Evolutionary conservation across 2,888 invertebrate genomes (phyloP).

Genomic region (Lingula anatina): DNA sequence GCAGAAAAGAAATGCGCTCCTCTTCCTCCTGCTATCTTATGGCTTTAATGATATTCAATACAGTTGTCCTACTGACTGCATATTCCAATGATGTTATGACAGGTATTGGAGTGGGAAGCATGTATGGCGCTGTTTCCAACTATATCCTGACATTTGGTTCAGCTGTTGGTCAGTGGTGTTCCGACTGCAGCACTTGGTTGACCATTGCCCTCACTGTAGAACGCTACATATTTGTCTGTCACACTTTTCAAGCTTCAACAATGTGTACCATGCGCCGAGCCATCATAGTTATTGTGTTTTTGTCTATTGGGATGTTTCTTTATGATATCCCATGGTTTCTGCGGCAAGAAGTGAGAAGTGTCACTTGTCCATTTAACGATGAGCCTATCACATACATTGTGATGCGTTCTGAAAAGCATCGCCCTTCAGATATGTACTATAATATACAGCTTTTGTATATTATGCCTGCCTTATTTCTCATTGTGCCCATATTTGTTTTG

Average conservation of each 20-base stretch:
- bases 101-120: background rate
- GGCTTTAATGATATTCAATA: background rate
- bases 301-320: background rate
- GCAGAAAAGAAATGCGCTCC: background rate
- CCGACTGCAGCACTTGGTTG: background rate
- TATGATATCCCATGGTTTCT: background rate
- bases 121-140: background rate
- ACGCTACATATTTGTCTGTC: background rate
- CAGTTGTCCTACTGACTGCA: background rate
- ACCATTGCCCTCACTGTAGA: background rate
- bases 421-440: no score
- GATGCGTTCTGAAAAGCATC: background rate
- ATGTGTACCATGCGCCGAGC: background rate
- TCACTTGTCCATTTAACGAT: background rate
- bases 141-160: no score
- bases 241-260: background rate
- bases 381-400: background rate
- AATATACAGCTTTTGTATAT: no score
- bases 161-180: background rate
- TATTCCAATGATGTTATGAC: background rate
- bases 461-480: background rate
- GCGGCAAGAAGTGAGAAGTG: background rate
- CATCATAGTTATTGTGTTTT: background rate
- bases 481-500: background rate
- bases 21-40: background rate